Base-by-base conservation (phyloP, 2,797 vertebrate species). In the Lepus oiostolus region DNA sequence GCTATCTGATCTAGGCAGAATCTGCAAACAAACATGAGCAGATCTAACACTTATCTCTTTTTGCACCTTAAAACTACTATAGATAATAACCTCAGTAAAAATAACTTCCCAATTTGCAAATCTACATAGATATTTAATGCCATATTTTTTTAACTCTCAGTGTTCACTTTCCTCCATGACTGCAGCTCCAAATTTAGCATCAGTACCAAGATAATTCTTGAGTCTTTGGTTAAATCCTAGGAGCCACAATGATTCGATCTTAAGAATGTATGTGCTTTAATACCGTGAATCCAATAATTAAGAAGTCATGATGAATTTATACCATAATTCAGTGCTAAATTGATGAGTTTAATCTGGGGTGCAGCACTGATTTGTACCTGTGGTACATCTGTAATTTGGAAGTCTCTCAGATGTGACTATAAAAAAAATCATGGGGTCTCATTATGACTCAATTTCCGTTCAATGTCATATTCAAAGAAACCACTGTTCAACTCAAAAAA, bases 51-150 rank as follows among this genome's bases (percentile, higher is more conserved):
- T 32, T 21, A 65, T 52, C 47, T 74, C 32, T 60, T 80, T 74
- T 54, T 47, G 13, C 26, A 72, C 4, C 38, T 19, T 60, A 63
- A 50, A 60, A 71, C 68, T 22, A 79, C 2, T 74, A 21, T 65
- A 74, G 17, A 50, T 28, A 83, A 83, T 84, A 87, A 79, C 0
- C 10, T 79, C 32, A 28, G 24, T 76, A 93, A 95, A 95, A 96
- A 84, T 81, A 85, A 38, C 30, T 38, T 80, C 65, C n/a, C 28
- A 67, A 62, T 80, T 87, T 85, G 5, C 14, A 85, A 96, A 88
- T 92, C 70, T 85, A 81, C 30, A 26, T 58, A 42, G 42, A 74
- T 85, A 85, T 84, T 75, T 94, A 65, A 79, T 79, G 24, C 26
- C 13, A 62, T 71, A 83, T 90, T 85, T 93, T 80, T 32, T 42